Percentiles rank a stretch among this genome's conserved stretches.
phyloP scores from a whole-genome alignment of 1,140 invertebrate species.

The Plutomurus gul region DNA sequence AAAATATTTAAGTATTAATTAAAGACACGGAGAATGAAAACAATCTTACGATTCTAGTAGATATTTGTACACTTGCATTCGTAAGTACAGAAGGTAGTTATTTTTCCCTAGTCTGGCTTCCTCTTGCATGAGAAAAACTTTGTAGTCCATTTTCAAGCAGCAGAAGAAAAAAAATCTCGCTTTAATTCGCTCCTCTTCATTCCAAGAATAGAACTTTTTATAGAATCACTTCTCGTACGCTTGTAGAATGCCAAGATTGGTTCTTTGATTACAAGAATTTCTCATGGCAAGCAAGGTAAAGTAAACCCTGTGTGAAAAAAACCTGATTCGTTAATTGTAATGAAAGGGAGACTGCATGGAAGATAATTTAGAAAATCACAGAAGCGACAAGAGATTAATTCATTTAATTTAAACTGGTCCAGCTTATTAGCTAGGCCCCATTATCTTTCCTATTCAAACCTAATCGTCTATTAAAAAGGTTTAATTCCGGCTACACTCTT shows the following conservation, averaged over 20 bases:
- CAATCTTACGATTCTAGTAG: neutral
- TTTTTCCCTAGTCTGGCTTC: no score
- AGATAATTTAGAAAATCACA: constrained; percentile 21
- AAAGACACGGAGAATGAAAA: neutral
- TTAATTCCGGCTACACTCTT: neutral
- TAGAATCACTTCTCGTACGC: neutral
- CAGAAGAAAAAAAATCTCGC: neutral
- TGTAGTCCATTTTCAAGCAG: neutral
- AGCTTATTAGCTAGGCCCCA: constrained; percentile 39
- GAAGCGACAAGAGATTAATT: constrained; percentile 29
- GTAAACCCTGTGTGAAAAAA: neutral
- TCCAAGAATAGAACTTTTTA: neutral
- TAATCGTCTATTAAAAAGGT: constrained; percentile 41
- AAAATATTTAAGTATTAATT: constrained; percentile 20
- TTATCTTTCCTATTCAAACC: constrained; percentile 34
- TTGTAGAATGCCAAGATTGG: neutral
- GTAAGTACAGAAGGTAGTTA: no score
- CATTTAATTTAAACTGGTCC: constrained; percentile 25
- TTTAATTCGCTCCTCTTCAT: neutral
- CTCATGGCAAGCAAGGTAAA: no score
- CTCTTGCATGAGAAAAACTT: no score
- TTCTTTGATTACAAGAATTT: constrained; percentile 1
- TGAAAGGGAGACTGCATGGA: constrained; percentile 22
- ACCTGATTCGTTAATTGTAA: constrained; percentile 28
- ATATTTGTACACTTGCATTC: neutral